Conservation (phyloP, 2,113 vertebrate genomes). For the Takifugu flavidus region DNA sequence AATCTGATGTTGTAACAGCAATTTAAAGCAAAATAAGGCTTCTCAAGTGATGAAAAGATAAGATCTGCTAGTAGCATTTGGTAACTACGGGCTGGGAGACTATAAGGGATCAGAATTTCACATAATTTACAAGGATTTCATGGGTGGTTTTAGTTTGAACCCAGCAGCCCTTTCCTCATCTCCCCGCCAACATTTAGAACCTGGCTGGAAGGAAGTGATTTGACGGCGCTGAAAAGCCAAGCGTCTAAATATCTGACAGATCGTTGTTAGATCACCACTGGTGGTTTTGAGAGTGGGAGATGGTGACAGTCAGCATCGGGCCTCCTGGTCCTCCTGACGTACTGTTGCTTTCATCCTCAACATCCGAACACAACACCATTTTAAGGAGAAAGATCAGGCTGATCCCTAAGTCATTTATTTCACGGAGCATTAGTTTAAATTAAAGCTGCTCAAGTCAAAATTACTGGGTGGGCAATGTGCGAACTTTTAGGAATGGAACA, state of each 20-base stretch:
- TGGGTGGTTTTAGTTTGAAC: constrained; percentile 48
- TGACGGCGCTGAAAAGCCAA: constrained; percentile 53
- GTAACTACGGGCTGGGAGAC: neutral
- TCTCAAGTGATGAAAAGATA: neutral
- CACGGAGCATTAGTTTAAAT: neutral
- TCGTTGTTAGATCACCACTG: constrained; percentile 37
- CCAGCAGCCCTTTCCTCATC: constrained; percentile 11
- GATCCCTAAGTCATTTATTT: neutral
- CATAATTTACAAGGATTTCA: constrained; percentile 26
- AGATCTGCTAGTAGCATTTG: neutral
- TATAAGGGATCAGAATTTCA: neutral
- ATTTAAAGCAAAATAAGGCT: constrained; percentile 51
- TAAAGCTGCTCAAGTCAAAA: neutral
- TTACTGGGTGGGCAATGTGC: too few relatives aligned
- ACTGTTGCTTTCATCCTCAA: constrained; percentile 37
- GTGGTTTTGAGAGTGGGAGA: constrained; percentile 29
- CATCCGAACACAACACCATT: constrained; percentile 15
- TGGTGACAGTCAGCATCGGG: constrained; percentile 38
- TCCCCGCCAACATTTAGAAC: constrained; percentile 46
- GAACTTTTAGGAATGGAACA: too few relatives aligned
- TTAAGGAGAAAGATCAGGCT: constrained; percentile 1
- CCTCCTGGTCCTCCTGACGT: constrained; percentile 37
- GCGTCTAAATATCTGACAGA: constrained; percentile 49
- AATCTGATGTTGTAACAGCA: constrained; percentile 42
- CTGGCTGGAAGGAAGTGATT: constrained; percentile 54